Conservation (phyloP, 2,797 vertebrate species). For the Cynopterus sphinx region DNA sequence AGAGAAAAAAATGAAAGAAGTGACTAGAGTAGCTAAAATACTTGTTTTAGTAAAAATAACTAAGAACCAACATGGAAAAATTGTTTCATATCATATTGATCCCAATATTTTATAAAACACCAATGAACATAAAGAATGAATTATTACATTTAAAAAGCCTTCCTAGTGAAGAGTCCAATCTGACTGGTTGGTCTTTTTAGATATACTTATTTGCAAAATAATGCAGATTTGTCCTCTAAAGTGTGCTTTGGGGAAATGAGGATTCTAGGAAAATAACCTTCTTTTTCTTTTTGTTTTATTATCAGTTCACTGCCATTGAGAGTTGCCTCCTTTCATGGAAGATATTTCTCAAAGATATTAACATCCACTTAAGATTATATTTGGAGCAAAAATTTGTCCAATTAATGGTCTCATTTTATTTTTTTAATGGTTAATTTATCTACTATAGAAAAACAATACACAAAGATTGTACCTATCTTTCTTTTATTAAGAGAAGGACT, state of each 20-base stretch:
- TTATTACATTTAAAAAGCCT: neutral
- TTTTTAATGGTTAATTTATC: neutral
- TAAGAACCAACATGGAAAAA: neutral
- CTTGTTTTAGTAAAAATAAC: neutral
- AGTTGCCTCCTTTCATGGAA: neutral
- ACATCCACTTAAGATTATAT: neutral
- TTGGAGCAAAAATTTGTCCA: neutral
- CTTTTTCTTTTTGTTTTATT: neutral
- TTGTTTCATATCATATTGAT: neutral
- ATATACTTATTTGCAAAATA: neutral
- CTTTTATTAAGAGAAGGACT: neutral
- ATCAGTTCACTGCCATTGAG: neutral
- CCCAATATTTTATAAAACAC: neutral
- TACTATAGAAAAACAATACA: neutral
- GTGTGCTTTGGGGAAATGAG: neutral
- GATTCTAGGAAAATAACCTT: neutral
- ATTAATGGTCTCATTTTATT: neutral
- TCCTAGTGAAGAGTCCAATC: neutral
- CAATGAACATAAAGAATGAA: neutral
- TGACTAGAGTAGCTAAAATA: neutral
- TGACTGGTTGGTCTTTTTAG: neutral
- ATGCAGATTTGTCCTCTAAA: neutral
- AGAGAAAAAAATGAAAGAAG: slow-evolving; percentile 1
- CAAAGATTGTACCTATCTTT: neutral
- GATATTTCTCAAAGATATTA: neutral